phyloP scores from a whole-genome alignment of 53 echinoderm and acorn worm genomes.

The Mesocentrotus franciscanus region DNA sequence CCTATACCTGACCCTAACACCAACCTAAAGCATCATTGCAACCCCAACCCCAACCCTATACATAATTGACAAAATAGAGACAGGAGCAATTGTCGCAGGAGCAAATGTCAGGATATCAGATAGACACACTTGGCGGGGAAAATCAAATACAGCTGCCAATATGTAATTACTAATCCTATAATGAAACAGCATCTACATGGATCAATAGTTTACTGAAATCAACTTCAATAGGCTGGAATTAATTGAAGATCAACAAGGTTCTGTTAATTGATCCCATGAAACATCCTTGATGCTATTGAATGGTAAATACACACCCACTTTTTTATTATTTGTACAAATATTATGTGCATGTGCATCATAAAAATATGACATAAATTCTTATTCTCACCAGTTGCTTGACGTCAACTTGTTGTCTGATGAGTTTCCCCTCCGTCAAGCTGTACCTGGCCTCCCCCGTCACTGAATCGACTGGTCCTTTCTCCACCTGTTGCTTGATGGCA shows the following conservation, averaged over 20 bases:
- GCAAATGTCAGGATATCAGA: no score
- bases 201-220: not conserved
- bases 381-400: constrained; percentile 80
- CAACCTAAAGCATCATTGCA: no score
- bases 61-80: no score
- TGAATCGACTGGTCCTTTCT: constrained; percentile 92
- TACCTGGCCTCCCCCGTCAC: constrained; percentile 93
- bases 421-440: constrained; percentile 91
- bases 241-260: not conserved
- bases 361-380: not conserved
- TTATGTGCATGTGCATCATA: not conserved
- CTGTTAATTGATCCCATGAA: not conserved
- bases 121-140: no score
- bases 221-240: not conserved
- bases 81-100: no score
- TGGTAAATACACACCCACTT: no score
- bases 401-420: constrained; percentile 92
- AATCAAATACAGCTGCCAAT: not conserved
- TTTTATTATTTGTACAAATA: not conserved
- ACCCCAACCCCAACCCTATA: no score
- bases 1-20: no score
- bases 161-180: not conserved
- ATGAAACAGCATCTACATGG: not conserved
- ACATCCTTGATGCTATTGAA: no score
- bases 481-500: constrained; percentile 93